Percentiles rank a stretch among this genome's conserved stretches.
Evolutionary conservation across 2,888 invertebrate species (phyloP).

Genomic region (Eugnorisma glareosa): DNA sequence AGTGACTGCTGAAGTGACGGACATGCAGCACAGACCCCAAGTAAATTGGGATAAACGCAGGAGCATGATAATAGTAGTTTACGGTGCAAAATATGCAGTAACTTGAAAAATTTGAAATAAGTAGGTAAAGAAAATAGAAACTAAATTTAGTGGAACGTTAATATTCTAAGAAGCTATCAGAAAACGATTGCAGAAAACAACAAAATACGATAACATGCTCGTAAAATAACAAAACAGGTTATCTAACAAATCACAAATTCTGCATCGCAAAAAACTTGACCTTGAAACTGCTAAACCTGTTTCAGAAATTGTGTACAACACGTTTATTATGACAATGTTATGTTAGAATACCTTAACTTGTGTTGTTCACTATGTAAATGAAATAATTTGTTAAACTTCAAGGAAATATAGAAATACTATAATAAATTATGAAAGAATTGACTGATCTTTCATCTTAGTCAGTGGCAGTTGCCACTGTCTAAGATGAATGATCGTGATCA

Average conservation of each 20-base stretch:
- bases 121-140: neutral
- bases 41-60: neutral
- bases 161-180: neutral
- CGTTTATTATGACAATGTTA: slow-evolving; percentile 5
- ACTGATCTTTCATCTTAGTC: no score
- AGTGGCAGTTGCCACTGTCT: neutral
- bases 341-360: neutral
- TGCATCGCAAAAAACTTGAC: slow-evolving; percentile 49
- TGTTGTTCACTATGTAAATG: neutral
- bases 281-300: slow-evolving; percentile 45
- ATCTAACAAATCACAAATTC: slow-evolving; percentile 11
- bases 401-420: neutral
- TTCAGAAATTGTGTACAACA: slow-evolving; percentile 6
- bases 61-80: neutral
- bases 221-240: slow-evolving; percentile 43
- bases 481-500: neutral
- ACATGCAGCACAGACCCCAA: neutral
- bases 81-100: no score
- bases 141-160: neutral
- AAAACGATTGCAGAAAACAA: neutral
- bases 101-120: neutral
- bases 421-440: neutral
- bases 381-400: neutral
- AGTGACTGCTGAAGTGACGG: neutral
- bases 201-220: slow-evolving; percentile 7